These are phyloP conservation scores for Drosophila macrothrix DNA, from an alignment of 2,888 invertebrate species.

Conservation along the genomic window DNA sequence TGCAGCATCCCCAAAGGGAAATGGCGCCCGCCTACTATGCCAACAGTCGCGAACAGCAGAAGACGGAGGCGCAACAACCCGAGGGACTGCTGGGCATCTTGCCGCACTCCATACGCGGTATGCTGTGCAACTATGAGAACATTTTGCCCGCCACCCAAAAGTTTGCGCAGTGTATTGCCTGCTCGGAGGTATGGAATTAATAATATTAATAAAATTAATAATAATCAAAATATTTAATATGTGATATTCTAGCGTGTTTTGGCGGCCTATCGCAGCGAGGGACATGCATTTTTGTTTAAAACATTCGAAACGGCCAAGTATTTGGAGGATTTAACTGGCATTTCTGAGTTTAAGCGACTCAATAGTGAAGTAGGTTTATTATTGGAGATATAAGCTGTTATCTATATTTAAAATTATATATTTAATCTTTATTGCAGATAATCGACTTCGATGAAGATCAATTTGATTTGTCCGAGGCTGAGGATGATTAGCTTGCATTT, in stretches of 20 bases:
- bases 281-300: constrained; percentile 90
- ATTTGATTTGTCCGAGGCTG: constrained; percentile 80
- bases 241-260: constrained; percentile 83
- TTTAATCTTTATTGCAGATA: constrained; percentile 69
- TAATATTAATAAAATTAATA: too few species aligned
- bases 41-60: constrained; percentile 56
- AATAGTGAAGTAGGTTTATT: constrained; percentile 86
- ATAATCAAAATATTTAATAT: neutral
- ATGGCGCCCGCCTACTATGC: constrained; percentile 88
- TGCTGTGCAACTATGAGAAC: constrained; percentile 92
- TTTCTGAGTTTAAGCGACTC: constrained; percentile 88
- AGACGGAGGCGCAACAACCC: constrained; percentile 73
- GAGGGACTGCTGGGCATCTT: constrained; percentile 92
- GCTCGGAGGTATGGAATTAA: constrained; percentile 87
- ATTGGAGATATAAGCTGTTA: neutral
- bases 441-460: constrained; percentile 84
- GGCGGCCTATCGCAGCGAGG: constrained; percentile 86
- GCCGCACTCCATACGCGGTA: constrained; percentile 97
- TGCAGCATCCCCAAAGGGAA: constrained; percentile 92
- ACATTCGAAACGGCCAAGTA: constrained; percentile 93
- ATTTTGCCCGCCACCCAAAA: constrained; percentile 93
- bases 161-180: constrained; percentile 96
- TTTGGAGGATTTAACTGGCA: constrained; percentile 94
- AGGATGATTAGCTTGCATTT: constrained; percentile 48
- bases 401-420: neutral